Base-by-base conservation (phyloP, 1,140 invertebrate species). In the Leptoteleia sp. region DNA sequence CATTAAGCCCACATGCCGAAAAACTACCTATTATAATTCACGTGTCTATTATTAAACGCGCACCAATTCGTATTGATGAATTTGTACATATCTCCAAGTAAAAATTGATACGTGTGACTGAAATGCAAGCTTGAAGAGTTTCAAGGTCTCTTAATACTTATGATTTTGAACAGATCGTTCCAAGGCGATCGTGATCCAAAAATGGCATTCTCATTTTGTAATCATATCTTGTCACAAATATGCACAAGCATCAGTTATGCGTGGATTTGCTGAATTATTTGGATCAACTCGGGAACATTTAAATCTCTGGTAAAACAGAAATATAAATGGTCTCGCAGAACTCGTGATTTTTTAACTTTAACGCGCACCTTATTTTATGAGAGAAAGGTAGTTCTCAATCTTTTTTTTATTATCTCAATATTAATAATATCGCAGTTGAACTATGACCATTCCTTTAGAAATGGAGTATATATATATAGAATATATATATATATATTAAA, bases 121-220 rank as follows among this genome's bases (percentile, higher is more conserved):
- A 70, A 50, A 40, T 68, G 45, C 35, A 42, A 29, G 1, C 4
- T 12, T 52, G 37, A 19, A 54, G 31, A 61, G 22, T 37, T 17
- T 9, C 70, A 73, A 73, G 70, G 59, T 7, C 72, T 54, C 0
- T 1, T 29, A 27, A 22, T n/a, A 38, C 5, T 42, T 38, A 55
- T 61, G 16, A 68, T 62, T 61, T 76, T 76, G 61, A 67, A 37
- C 19, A 37, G 71, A 75, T 3, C 4, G 5, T 42, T 45, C 61
- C 71, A 75, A 75, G 71, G 71, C 37, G 52, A 75, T 59, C 71
- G 29, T 75, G 71, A 57, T 75, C 13, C 52, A 25, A 6, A 65
- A 75, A 75, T 40, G 71, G 71, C 4, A 17, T 65, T 59, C 42
- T 50, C 52, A 59, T 59, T 65, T 65, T 43, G 15, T 59, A 65